Evolutionary conservation across 2,888 invertebrate genomes (phyloP).

Genomic region (Ormyrus labotus): DNA sequence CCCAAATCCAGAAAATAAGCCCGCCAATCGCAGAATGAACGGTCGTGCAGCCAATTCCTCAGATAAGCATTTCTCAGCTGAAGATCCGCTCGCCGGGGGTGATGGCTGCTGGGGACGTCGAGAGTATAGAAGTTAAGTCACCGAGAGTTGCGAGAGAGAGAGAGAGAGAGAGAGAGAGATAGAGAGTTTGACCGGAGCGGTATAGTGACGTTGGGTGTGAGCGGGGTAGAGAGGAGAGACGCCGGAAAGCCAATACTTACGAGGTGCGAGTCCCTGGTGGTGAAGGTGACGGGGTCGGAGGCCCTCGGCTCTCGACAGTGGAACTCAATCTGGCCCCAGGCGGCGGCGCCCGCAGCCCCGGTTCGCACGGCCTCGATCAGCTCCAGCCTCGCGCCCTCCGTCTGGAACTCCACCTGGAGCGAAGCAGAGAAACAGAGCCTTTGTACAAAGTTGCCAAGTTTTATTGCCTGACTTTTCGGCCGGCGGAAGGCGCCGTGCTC

Average conservation of each 20-base stretch:
- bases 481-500: no score
- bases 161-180: constrained; percentile 13
- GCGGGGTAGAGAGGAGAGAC: constrained; percentile 15
- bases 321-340: constrained; percentile 88
- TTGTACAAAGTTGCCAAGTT: background rate
- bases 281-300: constrained; percentile 94
- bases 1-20: no score
- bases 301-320: constrained; percentile 90
- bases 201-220: background rate
- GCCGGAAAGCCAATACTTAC: constrained; percentile 78
- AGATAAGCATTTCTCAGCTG: constrained; percentile 25
- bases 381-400: constrained; percentile 91
- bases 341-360: constrained; percentile 81
- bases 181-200: background rate
- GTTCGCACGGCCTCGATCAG: constrained; percentile 91
- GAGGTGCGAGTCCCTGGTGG: constrained; percentile 93
- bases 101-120: background rate
- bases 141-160: background rate
- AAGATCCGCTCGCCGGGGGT: no score
- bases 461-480: background rate
- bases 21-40: background rate
- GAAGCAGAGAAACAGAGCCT: background rate
- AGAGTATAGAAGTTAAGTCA: constrained; percentile 22
- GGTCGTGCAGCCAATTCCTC: constrained; percentile 16
- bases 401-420: constrained; percentile 91